These are phyloP conservation scores for Antitype chi DNA, from an alignment of 2,888 invertebrate genomes.

Conservation along the genomic window DNA sequence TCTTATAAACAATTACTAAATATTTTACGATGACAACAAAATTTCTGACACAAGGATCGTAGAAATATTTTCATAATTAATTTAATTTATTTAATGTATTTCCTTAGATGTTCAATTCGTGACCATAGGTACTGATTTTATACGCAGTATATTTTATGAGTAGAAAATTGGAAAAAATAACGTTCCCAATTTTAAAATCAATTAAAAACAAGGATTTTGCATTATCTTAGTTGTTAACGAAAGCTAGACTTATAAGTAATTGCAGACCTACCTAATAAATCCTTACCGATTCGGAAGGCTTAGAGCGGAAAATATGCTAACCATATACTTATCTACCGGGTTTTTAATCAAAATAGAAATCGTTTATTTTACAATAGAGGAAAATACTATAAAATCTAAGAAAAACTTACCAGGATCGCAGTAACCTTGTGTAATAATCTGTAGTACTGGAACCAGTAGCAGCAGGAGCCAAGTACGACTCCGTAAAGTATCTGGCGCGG, in stretches of 20 bases:
- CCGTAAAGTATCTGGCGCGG: conserved; percentile 52
- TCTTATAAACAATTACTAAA: neutral
- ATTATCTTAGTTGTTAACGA: neutral
- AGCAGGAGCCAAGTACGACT: conserved; percentile 54
- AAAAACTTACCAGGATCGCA: conserved; percentile 75
- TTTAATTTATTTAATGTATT: too few relatives aligned
- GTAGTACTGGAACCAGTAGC: conserved; percentile 61
- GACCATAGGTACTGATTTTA: neutral
- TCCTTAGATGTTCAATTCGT: neutral
- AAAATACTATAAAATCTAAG: neutral
- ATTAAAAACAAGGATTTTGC: neutral
- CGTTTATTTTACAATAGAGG: neutral
- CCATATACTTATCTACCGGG: neutral
- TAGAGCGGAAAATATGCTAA: neutral
- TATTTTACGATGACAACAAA: conserved; percentile 16
- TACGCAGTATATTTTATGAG: too few relatives aligned
- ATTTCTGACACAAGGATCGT: neutral
- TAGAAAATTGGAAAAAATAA: neutral
- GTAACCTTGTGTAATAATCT: conserved; percentile 65
- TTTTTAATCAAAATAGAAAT: neutral
- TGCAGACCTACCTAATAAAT: neutral
- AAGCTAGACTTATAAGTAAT: neutral
- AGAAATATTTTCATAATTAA: too few relatives aligned
- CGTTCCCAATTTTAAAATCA: neutral
- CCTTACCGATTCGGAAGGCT: neutral